These are phyloP conservation scores for Crotalus viridis DNA, from an alignment of 2,113 vertebrate genomes.

Conservation along the genomic window DNA sequence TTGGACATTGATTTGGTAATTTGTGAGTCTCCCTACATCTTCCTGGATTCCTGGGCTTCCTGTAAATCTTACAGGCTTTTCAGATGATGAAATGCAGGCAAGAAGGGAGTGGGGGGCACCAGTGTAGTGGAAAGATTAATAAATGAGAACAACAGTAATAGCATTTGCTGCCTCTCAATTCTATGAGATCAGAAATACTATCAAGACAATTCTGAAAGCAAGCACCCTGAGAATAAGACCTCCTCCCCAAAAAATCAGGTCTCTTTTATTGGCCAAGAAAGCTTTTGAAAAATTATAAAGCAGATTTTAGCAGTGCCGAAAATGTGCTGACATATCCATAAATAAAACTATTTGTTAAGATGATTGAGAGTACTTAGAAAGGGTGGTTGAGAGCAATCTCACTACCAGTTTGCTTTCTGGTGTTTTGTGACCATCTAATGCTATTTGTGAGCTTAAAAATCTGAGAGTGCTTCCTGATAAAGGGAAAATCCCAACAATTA, in stretches of 20 bases:
- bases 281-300: background rate
- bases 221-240: background rate
- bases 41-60: background rate
- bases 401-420: background rate
- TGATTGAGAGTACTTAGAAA: background rate
- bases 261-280: background rate
- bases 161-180: background rate
- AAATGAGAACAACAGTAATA: background rate
- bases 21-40: background rate
- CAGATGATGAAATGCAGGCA: background rate
- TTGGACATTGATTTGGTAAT: background rate
- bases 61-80: background rate
- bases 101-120: background rate
- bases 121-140: background rate
- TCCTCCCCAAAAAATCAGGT: background rate
- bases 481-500: background rate
- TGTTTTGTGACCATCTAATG: background rate
- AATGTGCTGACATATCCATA: background rate
- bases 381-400: background rate
- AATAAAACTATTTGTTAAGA: background rate
- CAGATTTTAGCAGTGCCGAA: background rate
- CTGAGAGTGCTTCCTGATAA: background rate
- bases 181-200: background rate
- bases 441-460: background rate
- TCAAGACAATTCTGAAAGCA: background rate